A percentile compares a stretch with the other conserved stretches of the same genome.
Evolutionary conservation across 2,888 invertebrate genomes (phyloP).

Genomic region (Polymixis flavicincta): DNA sequence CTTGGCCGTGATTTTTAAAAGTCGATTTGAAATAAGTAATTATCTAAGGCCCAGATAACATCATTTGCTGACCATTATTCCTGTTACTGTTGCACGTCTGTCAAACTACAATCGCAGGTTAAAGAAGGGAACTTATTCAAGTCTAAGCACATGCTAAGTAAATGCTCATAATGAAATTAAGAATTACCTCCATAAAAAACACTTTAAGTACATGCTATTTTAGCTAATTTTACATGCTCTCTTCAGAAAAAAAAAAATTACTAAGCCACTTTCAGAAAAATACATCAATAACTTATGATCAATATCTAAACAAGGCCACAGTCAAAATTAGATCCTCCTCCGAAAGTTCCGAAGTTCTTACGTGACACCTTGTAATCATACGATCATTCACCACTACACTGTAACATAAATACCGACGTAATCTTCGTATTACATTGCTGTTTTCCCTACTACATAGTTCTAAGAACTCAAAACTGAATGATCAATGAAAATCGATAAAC

Average conservation of each 20-base stretch:
- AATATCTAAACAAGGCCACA: slow-evolving; percentile 42
- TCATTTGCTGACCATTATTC: background rate
- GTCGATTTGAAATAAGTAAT: no score
- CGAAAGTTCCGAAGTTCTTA: slow-evolving; percentile 49
- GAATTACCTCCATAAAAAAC: no score
- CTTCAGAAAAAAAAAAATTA: no score
- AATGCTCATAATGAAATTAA: no score
- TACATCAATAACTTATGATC: slow-evolving; percentile 25
- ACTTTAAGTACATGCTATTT: no score
- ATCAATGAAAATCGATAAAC: slow-evolving; percentile 42
- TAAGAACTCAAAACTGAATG: slow-evolving; percentile 10
- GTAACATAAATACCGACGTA: slow-evolving; percentile 2
- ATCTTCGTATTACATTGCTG: slow-evolving; percentile 46
- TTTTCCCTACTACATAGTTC: slow-evolving; percentile 8
- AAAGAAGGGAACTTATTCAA: no score
- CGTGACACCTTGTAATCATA: slow-evolving; percentile 51
- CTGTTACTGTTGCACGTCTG: background rate
- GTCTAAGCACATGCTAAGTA: background rate
- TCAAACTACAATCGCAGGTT: background rate
- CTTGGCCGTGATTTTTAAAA: background rate
- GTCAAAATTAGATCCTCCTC: slow-evolving; percentile 57
- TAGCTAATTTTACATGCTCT: no score
- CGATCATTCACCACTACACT: slow-evolving; percentile 30
- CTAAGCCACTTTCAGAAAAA: slow-evolving; percentile 31
- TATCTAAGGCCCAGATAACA: background rate